Evolutionary conservation across 2,797 vertebrate species (phyloP), one percentile per base, ranked within the genome.

Genomic region (Ficedula albicollis): DNA sequence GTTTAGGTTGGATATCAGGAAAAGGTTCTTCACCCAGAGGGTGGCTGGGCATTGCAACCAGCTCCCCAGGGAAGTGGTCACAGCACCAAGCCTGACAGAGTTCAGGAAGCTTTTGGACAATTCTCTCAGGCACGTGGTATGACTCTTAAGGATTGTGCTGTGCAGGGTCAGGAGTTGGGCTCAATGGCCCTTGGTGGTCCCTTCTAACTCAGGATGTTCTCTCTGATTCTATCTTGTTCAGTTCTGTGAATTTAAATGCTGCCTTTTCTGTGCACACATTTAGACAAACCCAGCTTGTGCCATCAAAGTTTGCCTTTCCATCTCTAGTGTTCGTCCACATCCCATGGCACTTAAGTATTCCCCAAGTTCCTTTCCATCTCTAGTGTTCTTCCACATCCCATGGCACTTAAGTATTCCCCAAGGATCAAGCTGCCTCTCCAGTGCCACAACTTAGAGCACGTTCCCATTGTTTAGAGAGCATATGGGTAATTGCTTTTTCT

Each of bases 361-460:
- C 72, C 72, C 0, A 0, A 54, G 2, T n/a, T 58, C 43, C n/a
- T 51, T 60, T 49, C 63, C 59, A 27, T 38, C 38, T 21, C 25
- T 14, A 2, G 26, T 21, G 49, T 38, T 75, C 44, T 64, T 66
- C 73, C 34, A 32, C 12, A 68, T 23, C 38, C 58, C 48, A 10
- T 15, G 0, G 17, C n/a, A 39, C 26, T 66, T 22, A 67, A 12
- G 2, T 12, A 15, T 83, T 62, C 88, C 72, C 72, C 0, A 0
- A 54, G 30, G 51, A 66, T 34, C 21, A 13, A 22, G 30, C 64
- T 49, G 39, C 59, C 64, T 68, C 72, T 56, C 17, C 51, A 17
- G 10, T 52, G 34, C 41, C 59, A 38, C 51, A 41, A 10, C n/a
- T 58, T 49, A 6, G 13, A n/a, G 46, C 80, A 46, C 1, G 2